Conservation (phyloP, 2,797 vertebrate species). For the Euthynnus affinis region DNA sequence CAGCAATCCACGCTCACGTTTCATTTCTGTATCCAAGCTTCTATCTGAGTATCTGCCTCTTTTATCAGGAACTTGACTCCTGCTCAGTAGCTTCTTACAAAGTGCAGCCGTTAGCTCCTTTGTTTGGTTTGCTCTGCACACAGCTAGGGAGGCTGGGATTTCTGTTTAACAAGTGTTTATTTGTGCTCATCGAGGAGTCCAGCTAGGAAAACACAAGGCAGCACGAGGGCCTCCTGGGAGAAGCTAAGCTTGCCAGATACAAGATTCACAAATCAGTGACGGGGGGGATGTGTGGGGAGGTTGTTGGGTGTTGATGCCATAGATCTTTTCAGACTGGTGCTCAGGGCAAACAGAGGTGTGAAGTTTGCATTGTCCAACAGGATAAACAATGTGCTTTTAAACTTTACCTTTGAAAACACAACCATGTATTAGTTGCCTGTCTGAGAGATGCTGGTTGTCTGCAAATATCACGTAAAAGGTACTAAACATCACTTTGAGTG, state of each 20-base stretch:
- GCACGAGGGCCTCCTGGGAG: conserved; percentile 48
- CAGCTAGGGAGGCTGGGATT: conserved; percentile 51
- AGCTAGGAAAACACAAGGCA: conserved; percentile 57
- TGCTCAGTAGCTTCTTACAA: conserved; percentile 39
- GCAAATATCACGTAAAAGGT: conserved; percentile 7
- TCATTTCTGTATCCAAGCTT: conserved; percentile 23
- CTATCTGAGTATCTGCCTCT: conserved; percentile 16
- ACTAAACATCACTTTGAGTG: neutral
- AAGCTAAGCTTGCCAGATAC: conserved; percentile 50
- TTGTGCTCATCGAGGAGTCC: conserved; percentile 60
- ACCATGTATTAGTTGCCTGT: neutral
- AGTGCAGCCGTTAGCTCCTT: conserved; percentile 43
- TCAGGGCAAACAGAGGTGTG: conserved; percentile 25
- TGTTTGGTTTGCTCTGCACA: conserved; percentile 59
- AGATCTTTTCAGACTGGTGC: conserved; percentile 47
- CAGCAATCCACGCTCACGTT: conserved; percentile 2
- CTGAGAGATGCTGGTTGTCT: conserved; percentile 11
- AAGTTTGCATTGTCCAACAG: conserved; percentile 8
- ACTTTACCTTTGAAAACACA: conserved; percentile 4
- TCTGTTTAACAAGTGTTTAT: conserved; percentile 75
- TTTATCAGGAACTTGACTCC: conserved; percentile 47
- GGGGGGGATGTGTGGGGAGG: conserved; percentile 26
- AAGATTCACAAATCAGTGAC: conserved; percentile 66
- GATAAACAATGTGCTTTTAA: conserved; percentile 30
- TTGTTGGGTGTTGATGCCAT: conserved; percentile 32